These are phyloP conservation scores for Apamea epomidion DNA, from an alignment of 2,888 invertebrate genomes.

Conservation along the genomic window DNA sequence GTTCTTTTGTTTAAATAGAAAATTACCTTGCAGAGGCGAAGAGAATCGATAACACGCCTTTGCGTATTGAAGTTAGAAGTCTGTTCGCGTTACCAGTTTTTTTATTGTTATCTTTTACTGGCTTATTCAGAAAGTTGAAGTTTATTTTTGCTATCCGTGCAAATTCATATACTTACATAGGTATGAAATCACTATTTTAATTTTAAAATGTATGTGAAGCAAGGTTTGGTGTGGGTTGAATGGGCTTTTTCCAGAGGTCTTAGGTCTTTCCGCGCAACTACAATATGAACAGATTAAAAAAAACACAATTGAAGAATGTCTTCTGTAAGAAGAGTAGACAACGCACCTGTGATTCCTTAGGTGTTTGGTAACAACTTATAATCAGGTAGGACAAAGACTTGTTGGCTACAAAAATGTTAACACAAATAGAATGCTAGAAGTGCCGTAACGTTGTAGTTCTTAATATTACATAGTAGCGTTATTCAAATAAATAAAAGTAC, in stretches of 20 bases:
- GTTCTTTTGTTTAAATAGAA: constrained; percentile 49
- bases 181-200: background rate
- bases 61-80: background rate
- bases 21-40: constrained; percentile 8
- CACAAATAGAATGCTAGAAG: background rate
- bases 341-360: background rate
- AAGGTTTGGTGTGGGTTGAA: background rate
- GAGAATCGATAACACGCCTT: constrained; percentile 33
- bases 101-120: background rate
- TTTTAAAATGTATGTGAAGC: background rate
- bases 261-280: background rate
- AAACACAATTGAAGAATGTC: background rate
- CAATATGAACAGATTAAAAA: background rate
- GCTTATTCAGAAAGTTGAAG: background rate
- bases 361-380: background rate
- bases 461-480: background rate
- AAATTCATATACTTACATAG: background rate
- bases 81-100: background rate
- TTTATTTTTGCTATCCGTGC: background rate
- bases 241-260: background rate
- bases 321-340: background rate
- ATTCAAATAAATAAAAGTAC: constrained; percentile 17
- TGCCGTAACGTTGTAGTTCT: background rate
- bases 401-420: background rate
- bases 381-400: background rate